Evolutionary conservation across 2,888 invertebrate genomes (phyloP).

Genomic region (Malacosoma neustria): DNA sequence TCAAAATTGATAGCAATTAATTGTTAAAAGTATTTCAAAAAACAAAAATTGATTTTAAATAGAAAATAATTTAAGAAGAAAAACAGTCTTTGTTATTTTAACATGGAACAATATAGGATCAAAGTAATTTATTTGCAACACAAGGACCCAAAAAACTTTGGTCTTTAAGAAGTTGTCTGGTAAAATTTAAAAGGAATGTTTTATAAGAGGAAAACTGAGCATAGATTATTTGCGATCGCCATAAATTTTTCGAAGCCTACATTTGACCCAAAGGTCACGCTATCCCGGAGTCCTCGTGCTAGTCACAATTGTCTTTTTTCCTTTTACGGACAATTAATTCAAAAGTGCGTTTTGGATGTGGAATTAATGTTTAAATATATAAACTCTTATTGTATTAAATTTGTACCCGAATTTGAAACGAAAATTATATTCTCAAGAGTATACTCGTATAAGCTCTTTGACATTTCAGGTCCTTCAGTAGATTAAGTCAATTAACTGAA

Average conservation of each 20-base stretch:
- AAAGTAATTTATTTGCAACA: background rate
- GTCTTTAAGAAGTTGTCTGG: constrained; percentile 15
- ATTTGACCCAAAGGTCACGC: no score
- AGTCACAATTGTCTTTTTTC: constrained; percentile 38
- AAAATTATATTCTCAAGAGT: no score
- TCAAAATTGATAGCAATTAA: no score
- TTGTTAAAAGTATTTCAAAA: no score
- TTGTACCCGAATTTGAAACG: no score
- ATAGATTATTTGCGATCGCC: constrained; percentile 42
- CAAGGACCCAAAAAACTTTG: constrained; percentile 1
- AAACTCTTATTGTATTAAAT: background rate
- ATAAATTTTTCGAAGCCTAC: constrained; percentile 43
- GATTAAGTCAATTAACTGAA: no score
- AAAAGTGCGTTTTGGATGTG: constrained; percentile 17
- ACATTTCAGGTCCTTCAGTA: no score
- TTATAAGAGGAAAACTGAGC: constrained; percentile 20
- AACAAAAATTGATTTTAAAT: no score
- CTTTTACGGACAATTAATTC: constrained; percentile 39
- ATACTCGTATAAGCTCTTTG: no score
- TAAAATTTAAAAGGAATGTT: constrained; percentile 29
- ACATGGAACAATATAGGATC: background rate
- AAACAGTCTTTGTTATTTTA: background rate
- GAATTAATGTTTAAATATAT: constrained; percentile 3
- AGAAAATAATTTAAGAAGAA: background rate
- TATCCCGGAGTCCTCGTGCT: constrained; percentile 16